Percentiles rank a stretch among this genome's conserved stretches.
Evolutionary conservation across 2,797 vertebrate species (phyloP).

Genomic region (Sorex maritimensis): DNA sequence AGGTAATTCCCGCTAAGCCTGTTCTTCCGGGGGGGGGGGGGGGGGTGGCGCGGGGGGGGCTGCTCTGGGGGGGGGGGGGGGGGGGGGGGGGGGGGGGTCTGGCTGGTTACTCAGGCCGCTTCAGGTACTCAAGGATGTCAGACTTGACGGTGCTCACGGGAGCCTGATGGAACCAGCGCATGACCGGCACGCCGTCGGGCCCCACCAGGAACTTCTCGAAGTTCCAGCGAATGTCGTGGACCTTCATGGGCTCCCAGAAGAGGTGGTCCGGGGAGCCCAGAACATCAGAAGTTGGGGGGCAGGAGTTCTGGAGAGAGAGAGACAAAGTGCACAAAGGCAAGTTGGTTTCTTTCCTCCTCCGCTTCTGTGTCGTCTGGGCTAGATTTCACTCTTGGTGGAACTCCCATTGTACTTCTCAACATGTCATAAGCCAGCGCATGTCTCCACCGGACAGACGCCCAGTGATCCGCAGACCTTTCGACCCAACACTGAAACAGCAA

Average conservation of each 20-base stretch:
- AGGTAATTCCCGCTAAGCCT: background rate
- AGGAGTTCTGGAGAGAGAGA: conserved; percentile 91
- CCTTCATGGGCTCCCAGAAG: conserved; percentile 95
- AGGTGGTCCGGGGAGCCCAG: conserved; percentile 91
- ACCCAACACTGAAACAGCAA: background rate
- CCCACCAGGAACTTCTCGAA: conserved; percentile 98
- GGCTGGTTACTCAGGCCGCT: background rate
- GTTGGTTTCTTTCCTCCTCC: background rate
- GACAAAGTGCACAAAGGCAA: background rate
- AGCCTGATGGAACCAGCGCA: conserved; percentile 94
- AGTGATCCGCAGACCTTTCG: background rate
- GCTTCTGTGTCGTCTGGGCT: background rate
- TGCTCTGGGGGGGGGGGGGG: background rate
- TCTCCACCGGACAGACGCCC: background rate
- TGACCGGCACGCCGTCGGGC: conserved; percentile 93
- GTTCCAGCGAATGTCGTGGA: conserved; percentile 97
- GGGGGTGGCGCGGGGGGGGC: too few relatives aligned
- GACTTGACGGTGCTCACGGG: conserved; percentile 89
- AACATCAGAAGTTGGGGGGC: conserved; percentile 93
- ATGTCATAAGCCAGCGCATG: background rate
- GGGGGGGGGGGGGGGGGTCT: background rate
- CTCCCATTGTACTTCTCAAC: background rate
- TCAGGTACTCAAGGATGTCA: conserved; percentile 91
- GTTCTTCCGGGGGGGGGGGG: background rate
- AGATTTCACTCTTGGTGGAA: background rate